Evolutionary conservation across 2,888 invertebrate genomes (phyloP), one percentile per base, ranked within the genome.

Genomic region (Tholera decimalis): DNA sequence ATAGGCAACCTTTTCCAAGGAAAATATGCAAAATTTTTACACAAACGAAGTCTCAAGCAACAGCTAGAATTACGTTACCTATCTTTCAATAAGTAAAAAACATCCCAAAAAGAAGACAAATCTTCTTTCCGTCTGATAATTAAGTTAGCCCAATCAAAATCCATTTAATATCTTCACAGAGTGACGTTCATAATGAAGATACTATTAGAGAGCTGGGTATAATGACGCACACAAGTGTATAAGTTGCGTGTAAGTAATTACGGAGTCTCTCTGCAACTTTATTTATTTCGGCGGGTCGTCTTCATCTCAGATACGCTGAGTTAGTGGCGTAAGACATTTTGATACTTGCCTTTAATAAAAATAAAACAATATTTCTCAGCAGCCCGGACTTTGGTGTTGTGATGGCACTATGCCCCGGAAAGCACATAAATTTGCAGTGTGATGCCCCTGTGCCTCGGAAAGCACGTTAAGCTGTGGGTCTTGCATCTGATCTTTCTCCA

Each of bases 261-360:
- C 89, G 80, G 84, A 91, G 89, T 90, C 90, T 88, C 87, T 87
- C 86, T 80, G 86, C 88, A 90, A 92, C 87, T 93, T 93, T 92
- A 92, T 92, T 93, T 93, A 93, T 93, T 92, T 92, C 88, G 88
- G 86, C 78, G 88, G 91, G 88, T 91, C 90, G 88, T 86, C 92
- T 92, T 85, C 90, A 87, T 91, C 92, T 92, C 88, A 90, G 87
- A 87, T 89, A 84, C 84, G 77, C 71, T 49, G 46, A 7, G 44
- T 70, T 53, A 75, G 33, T 49, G 33, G 6, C 39, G 82, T 62
- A 5, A 57, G 0, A 1, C 0, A 39, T 80, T 67, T 93, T 93
- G 92, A 89, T 93, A 88, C 86, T 90, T 86, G 51, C 0, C 0
- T 15, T 46, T 44, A 44, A 24, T 15, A 35, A 3, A 15, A 35